Conservation (phyloP, 2,888 invertebrate genomes). For the Scelioninae gen. 1 region DNA sequence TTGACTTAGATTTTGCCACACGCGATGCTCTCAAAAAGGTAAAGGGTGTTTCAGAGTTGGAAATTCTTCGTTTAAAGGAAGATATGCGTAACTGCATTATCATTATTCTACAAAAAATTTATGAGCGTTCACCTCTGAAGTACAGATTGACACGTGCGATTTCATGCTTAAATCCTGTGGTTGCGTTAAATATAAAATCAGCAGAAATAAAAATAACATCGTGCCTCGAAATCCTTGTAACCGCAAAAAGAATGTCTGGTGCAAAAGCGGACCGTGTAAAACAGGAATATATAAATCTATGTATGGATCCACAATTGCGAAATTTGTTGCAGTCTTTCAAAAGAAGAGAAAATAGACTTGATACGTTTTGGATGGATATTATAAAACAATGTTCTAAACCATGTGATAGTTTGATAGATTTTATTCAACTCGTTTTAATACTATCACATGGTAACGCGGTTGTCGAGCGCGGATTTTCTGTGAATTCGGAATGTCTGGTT, state of each 20-base stretch:
- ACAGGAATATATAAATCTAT: slow-evolving; percentile 23
- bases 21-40: slow-evolving; percentile 43
- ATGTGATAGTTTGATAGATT: slow-evolving; percentile 42
- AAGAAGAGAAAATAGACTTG: slow-evolving; percentile 23
- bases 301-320: slow-evolving; percentile 9
- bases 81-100: slow-evolving; percentile 34
- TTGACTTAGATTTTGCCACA: slow-evolving; percentile 57
- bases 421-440: slow-evolving; percentile 56
- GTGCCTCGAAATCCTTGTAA: slow-evolving; percentile 28
- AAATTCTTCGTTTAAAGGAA: slow-evolving; percentile 29
- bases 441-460: slow-evolving; percentile 65
- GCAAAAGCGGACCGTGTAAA: slow-evolving; percentile 32
- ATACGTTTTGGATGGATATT: slow-evolving; percentile 29
- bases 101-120: slow-evolving; percentile 20
- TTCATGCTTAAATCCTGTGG: slow-evolving; percentile 34
- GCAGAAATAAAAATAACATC: slow-evolving; percentile 22
- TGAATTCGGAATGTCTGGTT: slow-evolving; percentile 69
- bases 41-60: slow-evolving; percentile 19
- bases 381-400: slow-evolving; percentile 7
- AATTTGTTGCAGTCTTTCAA: slow-evolving; percentile 14
- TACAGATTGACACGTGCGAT: slow-evolving; percentile 30
- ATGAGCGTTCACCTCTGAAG: slow-evolving; percentile 39
- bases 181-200: slow-evolving; percentile 4
- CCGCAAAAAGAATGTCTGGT: slow-evolving; percentile 18
- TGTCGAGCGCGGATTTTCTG: slow-evolving; percentile 71